Evolutionary conservation across 1,140 invertebrate species (phyloP), one percentile per base, ranked within the genome.

Genomic region (Centruroides vittatus): DNA sequence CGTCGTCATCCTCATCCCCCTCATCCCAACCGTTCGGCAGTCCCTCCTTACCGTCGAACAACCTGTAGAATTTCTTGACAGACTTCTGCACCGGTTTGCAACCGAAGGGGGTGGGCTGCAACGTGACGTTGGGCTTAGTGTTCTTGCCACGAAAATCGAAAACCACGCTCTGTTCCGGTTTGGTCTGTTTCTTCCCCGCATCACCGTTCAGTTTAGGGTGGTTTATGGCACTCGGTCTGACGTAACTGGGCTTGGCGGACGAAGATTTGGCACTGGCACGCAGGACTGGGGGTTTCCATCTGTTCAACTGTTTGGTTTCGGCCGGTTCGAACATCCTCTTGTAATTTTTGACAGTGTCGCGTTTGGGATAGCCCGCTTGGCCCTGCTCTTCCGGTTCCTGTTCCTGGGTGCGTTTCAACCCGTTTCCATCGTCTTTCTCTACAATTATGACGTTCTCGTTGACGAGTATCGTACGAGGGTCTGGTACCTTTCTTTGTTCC

Each of bases 331-430:
- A 93, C 68, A 89, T 84, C 67, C 84, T 81, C 63, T 89, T 80
- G 1, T 86, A 85, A 53, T 86, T 86, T 68, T 87, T 87, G 50
- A 91, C 88, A 54, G 89, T 80, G 78, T 91, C 88, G 1, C 84
- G 83, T 4, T 87, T 86, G 3, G 89, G 89, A 41, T 41, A 41
- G 2, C 23, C 23, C 23, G 23, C 23, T 2, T 23, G 23, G 34
- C 89, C 78, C 65, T 91, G 88, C 0, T 82, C 83, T 51, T 88
- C 86, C 61, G 82, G 82, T 58, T 87, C 76, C n/a, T 12, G 48
- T 35, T 53, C 35, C 34, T 64, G 41, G 3, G 49, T 52, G 5
- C 61, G 57, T 13, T 61, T 57, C 49, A 55, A 36, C 5, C 55
- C 50, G 52, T 60, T 49, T 13, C 68, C 67, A 46, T 63, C 54